A percentile compares a stretch with the other conserved stretches of the same genome.
phyloP scores from a whole-genome alignment of 1,140 invertebrate genomes.

The Kradibia gibbosae region DNA sequence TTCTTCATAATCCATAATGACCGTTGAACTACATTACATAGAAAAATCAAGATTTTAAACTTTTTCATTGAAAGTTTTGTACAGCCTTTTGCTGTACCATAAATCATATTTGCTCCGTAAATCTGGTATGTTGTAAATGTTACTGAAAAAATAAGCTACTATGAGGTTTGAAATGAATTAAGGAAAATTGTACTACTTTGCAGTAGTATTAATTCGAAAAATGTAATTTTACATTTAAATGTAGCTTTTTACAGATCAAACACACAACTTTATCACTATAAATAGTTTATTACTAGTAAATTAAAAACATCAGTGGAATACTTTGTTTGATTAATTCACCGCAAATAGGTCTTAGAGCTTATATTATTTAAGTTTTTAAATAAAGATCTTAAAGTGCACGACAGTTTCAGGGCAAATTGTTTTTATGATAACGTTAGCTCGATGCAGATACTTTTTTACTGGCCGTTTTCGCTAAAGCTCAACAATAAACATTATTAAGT shows the following conservation, averaged over 20 bases:
- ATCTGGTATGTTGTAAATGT: neutral
- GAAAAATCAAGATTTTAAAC: slow-evolving; percentile 36
- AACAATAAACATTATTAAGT: neutral
- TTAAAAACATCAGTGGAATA: no score
- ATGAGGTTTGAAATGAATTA: neutral
- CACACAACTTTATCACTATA: neutral
- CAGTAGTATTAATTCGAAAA: neutral
- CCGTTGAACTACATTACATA: neutral
- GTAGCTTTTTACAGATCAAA: neutral
- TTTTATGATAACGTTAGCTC: neutral
- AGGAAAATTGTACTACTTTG: neutral
- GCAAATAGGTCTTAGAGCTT: no score
- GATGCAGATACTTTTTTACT: neutral
- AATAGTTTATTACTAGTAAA: no score
- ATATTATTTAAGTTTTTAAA: no score
- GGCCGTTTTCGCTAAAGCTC: neutral
- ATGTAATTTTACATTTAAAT: no score
- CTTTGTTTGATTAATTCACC: no score
- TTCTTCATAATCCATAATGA: slow-evolving; percentile 14
- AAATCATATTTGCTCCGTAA: slow-evolving; percentile 27
- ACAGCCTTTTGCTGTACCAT: slow-evolving; percentile 2
- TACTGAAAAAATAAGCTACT: neutral
- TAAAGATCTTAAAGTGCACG: no score
- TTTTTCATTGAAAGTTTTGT: slow-evolving; percentile 23
- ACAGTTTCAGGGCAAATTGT: neutral